These are phyloP conservation scores for Ceyx margarethae DNA, from an alignment of 2,113 vertebrate species.

Conservation along the genomic window DNA sequence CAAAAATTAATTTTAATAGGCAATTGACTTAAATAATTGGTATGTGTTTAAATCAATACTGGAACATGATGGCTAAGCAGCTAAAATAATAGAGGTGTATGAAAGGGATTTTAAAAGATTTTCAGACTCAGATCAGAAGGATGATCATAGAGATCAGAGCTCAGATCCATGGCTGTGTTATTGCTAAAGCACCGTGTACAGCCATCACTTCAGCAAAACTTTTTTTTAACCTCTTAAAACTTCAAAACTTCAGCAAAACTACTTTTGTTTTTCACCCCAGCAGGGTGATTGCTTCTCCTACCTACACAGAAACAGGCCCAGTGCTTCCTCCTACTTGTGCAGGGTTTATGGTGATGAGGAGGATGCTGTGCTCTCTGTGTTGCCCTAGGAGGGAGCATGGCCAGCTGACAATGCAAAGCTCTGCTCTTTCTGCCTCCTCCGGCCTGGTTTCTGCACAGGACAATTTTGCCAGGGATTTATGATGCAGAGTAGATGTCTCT, in stretches of 20 bases:
- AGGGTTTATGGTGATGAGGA: accelerated
- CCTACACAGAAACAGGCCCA: not conserved
- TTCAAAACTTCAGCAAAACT: no score
- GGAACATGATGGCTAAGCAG: slow-evolving; percentile 9
- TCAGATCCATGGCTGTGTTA: not conserved
- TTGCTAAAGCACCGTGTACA: accelerated
- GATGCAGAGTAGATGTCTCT: not conserved
- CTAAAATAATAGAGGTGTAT: slow-evolving; percentile 45
- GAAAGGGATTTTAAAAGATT: not conserved
- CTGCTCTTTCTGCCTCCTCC: not conserved
- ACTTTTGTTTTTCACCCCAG: not conserved
- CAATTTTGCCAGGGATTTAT: not conserved
- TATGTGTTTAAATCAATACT: slow-evolving; percentile 35
- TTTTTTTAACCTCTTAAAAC: not conserved
- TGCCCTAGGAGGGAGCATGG: accelerated
- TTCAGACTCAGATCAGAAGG: not conserved
- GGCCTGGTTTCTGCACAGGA: accelerated
- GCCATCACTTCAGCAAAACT: not conserved
- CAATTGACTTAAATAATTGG: slow-evolving; percentile 61
- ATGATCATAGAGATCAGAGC: accelerated
- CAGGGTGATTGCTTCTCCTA: not conserved
- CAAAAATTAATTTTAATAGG: slow-evolving; percentile 64
- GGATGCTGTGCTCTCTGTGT: not conserved
- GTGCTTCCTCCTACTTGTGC: not conserved
- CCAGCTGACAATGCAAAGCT: accelerated